phyloP scores from a whole-genome alignment of 2,888 invertebrate species.

The Pyrocoelia pectoralis region DNA sequence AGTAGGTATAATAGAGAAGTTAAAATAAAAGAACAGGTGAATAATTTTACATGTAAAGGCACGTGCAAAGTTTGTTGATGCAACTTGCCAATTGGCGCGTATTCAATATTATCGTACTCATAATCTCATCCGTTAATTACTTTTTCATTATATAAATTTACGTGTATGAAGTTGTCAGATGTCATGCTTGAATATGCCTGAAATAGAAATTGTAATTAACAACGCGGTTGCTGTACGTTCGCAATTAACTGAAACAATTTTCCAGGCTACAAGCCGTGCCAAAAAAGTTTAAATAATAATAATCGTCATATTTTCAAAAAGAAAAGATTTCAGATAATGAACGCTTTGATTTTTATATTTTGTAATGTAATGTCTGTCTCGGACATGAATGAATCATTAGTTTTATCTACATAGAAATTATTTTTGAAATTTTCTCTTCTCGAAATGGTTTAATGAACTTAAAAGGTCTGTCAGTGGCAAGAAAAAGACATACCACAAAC shows the following conservation, averaged over 20 bases:
- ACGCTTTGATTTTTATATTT: neutral
- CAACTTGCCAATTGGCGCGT: conserved; percentile 24
- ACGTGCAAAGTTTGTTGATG: neutral
- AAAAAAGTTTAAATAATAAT: neutral
- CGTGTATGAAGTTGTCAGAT: neutral
- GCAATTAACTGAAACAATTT: neutral
- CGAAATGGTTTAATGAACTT: no score
- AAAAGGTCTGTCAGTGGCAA: no score
- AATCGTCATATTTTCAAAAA: neutral
- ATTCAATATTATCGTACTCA: conserved; percentile 23
- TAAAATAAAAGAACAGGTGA: no score
- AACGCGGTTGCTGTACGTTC: neutral
- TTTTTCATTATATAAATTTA: conserved; percentile 16
- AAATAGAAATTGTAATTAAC: neutral
- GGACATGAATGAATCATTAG: no score
- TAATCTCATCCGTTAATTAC: conserved; percentile 22
- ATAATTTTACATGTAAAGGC: neutral
- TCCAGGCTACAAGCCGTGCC: neutral
- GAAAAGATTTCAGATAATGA: neutral
- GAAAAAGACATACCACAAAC: no score
- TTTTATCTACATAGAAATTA: no score
- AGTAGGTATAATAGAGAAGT: no score
- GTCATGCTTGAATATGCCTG: neutral
- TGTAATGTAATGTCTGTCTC: no score
- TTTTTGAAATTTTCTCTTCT: no score